Conservation (phyloP, 2,888 invertebrate species). For the Griposia aprilina region DNA sequence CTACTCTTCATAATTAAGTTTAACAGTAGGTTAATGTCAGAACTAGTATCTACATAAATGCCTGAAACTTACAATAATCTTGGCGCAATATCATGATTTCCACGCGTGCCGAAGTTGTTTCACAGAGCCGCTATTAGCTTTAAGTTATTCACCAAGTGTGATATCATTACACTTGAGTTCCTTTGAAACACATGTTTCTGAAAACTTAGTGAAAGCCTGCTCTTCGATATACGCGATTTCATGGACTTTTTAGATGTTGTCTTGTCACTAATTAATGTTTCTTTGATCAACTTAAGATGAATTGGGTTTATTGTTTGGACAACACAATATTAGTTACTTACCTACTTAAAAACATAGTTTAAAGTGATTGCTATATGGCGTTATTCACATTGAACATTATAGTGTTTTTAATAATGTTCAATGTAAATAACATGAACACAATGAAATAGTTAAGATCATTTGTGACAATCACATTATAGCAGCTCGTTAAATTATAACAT, state of each 20-base stretch:
- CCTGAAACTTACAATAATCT: constrained; percentile 8
- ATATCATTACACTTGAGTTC: constrained; percentile 32
- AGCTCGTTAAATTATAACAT: no score
- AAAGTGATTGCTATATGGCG: no score
- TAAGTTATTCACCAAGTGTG: constrained; percentile 41
- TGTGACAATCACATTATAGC: no score
- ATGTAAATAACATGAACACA: no score
- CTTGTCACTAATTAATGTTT: not conserved
- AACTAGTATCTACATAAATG: constrained; percentile 10
- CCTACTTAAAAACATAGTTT: no score
- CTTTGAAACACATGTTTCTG: constrained; percentile 23
- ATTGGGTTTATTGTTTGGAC: not conserved
- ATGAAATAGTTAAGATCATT: no score
- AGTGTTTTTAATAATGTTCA: no score
- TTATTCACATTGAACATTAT: no score
- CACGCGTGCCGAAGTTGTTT: constrained; percentile 27
- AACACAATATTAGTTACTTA: not conserved
- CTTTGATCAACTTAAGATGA: not conserved
- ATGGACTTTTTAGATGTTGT: not conserved
- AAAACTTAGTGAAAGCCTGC: constrained; percentile 15
- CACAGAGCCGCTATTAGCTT: constrained; percentile 25
- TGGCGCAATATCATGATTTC: not conserved
- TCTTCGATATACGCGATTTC: not conserved
- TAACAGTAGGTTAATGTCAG: not conserved
- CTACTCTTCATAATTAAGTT: not conserved